Evolutionary conservation across 2,797 vertebrate species (phyloP).

Genomic region (Oreonectes daqikongensis): DNA sequence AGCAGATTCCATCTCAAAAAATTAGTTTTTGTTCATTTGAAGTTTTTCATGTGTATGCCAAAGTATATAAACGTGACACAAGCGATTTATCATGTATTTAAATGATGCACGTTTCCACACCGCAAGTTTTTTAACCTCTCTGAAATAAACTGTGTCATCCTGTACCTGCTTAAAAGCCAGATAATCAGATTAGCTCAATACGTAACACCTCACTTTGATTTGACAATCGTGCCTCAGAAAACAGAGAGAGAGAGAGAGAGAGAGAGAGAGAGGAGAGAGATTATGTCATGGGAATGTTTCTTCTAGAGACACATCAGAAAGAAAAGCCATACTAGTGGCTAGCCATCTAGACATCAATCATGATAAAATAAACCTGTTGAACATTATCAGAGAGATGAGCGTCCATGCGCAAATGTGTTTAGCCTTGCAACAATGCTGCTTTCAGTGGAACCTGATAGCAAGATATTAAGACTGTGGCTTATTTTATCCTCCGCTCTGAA

Average conservation of each 20-base stretch:
- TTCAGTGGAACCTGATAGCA: constrained; percentile 28
- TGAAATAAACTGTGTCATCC: constrained; percentile 30
- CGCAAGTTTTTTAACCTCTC: constrained; percentile 8
- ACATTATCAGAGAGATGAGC: constrained; percentile 15
- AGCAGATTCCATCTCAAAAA: not conserved
- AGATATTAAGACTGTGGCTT: constrained; percentile 13
- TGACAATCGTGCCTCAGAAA: constrained; percentile 50
- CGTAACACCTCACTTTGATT: constrained; percentile 6
- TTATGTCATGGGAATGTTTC: constrained; percentile 4
- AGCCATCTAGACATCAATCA: constrained; percentile 16
- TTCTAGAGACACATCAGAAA: not conserved
- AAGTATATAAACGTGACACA: no score
- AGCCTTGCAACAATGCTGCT: not conserved
- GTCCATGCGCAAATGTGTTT: not conserved
- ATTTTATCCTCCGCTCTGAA: constrained; percentile 7
- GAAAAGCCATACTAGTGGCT: not conserved
- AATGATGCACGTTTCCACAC: constrained; percentile 34
- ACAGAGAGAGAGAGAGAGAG: constrained; percentile 2
- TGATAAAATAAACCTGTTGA: constrained; percentile 44
- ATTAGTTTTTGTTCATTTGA: no score
- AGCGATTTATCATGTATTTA: no score
- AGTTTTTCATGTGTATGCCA: no score
- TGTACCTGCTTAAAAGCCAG: constrained; percentile 44
- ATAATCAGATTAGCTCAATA: constrained; percentile 55
- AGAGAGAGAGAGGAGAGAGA: not conserved